Evolutionary conservation across 1,140 invertebrate species (phyloP).

Genomic region (Drosophila rufa): DNA sequence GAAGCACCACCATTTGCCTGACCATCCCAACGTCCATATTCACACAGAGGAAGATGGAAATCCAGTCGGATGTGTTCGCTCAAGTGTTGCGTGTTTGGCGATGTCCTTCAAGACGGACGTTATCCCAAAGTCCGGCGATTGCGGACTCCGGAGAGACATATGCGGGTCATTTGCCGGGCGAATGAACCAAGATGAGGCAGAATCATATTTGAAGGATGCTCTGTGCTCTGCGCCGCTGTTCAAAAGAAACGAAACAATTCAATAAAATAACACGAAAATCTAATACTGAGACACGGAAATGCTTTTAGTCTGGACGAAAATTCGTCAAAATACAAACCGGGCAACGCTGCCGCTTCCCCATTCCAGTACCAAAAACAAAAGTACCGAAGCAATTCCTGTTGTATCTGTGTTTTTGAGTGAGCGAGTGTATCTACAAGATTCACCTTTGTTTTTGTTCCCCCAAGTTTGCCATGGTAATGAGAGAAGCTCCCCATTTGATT

Average conservation of each 20-base stretch:
- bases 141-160: conserved; percentile 41
- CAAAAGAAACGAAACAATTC: conserved; percentile 61
- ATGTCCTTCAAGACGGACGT: conserved; percentile 58
- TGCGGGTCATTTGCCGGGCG: conserved; percentile 71
- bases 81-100: conserved; percentile 70
- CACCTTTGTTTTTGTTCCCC: conserved; percentile 16
- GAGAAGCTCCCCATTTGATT: conserved; percentile 29
- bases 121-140: conserved; percentile 2
- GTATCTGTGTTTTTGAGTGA: conserved; percentile 9
- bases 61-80: conserved; percentile 73
- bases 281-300: conserved; percentile 71
- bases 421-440: conserved; percentile 23
- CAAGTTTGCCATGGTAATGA: conserved; percentile 26
- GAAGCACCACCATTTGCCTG: conserved; percentile 14
- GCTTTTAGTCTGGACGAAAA: conserved; percentile 65
- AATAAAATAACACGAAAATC: conserved; percentile 64
- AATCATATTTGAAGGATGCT: conserved; percentile 44
- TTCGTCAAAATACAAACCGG: conserved; percentile 41
- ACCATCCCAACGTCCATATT: conserved; percentile 52
- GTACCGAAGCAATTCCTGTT: conserved; percentile 7
- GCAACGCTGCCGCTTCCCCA: no score
- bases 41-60: conserved; percentile 70
- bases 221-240: conserved; percentile 13
- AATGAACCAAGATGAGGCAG: conserved; percentile 39
- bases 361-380: neutral